phyloP scores from a whole-genome alignment of 2,888 invertebrate species.

The Physocephala rufipes region DNA sequence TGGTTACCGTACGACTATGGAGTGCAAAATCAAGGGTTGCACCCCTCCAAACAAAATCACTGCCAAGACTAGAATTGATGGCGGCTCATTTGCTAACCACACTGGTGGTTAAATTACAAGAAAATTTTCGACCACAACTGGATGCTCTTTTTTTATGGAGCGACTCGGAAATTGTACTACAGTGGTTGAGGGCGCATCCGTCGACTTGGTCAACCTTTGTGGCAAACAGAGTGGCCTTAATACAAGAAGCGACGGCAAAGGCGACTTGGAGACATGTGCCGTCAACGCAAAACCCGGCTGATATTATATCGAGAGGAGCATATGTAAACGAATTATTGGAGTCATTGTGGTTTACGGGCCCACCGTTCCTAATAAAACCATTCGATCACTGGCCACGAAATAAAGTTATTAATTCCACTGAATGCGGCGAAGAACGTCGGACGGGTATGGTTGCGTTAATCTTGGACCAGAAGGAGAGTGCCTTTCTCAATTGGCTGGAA shows the following conservation, averaged over 20 bases:
- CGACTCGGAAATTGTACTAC: too few species aligned
- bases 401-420: conserved; percentile 4
- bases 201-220: conserved; percentile 39
- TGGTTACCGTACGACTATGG: too few species aligned
- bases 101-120: too few species aligned
- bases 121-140: too few species aligned
- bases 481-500: not conserved
- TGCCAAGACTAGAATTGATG: too few species aligned
- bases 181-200: too few species aligned
- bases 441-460: not conserved
- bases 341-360: conserved; percentile 27
- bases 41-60: too few species aligned
- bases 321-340: conserved; percentile 20
- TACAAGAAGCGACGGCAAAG: too few species aligned
- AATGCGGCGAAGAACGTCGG: not conserved
- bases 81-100: too few species aligned
- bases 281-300: conserved; percentile 44
- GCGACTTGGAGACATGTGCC: too few species aligned
- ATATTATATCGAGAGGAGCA: conserved; percentile 36
- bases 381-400: conserved; percentile 47
- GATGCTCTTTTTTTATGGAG: too few species aligned
- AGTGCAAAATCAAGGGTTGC: too few species aligned
- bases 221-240: conserved; percentile 41
- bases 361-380: conserved; percentile 18
- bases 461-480: not conserved